Base-by-base conservation (phyloP, 1,140 invertebrate genomes). In the Patella vulgata region DNA sequence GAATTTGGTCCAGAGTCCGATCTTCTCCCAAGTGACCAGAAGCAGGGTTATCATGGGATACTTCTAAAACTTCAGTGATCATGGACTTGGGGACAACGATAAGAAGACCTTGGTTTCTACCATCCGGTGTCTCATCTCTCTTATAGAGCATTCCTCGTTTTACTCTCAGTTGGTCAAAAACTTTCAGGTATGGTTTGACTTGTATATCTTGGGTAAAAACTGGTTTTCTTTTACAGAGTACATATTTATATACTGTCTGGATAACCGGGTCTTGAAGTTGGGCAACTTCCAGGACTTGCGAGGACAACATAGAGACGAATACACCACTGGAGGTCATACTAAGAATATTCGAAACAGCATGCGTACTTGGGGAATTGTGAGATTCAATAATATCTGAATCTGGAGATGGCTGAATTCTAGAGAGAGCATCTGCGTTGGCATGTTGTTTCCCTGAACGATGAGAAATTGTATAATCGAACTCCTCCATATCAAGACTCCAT, bases 141-240 rank as follows among this genome's bases (percentile, higher is more conserved):
- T 30, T 31, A n/a, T 30, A 44, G 8, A 42, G 14, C 1, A 55
- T 27, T 39, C 58, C 64, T 14, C 56, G 25, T 19, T n/a, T 27
- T 27, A 61, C 17, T 21, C 33, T 4, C 12, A 66, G n/a, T 6
- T 12, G n/a, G 27, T 43, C 53, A 33, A 31, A 60, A 9, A 36
- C 19, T 14, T n/a, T 6, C 50, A 50, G 59, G 23, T 65, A 59
- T 11, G 11, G 28, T 39, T 50, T 44, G 3, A 54, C 23, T 23
- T 6, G 14, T 14, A 31, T 6, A 14, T 30, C 48, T 33, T 21
- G 30, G 14, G 11, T 12, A 12, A 25, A 51, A 14, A 61, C 44
- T 2, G 28, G 19, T 33, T 46, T 17, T 39, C 54, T 39, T 3
- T 6, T n/a, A 3, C n/a, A 19, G 5, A 17, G 25, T 19, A n/a